Base-by-base conservation (phyloP, 2,113 vertebrate species). In the Lepus americanus region DNA sequence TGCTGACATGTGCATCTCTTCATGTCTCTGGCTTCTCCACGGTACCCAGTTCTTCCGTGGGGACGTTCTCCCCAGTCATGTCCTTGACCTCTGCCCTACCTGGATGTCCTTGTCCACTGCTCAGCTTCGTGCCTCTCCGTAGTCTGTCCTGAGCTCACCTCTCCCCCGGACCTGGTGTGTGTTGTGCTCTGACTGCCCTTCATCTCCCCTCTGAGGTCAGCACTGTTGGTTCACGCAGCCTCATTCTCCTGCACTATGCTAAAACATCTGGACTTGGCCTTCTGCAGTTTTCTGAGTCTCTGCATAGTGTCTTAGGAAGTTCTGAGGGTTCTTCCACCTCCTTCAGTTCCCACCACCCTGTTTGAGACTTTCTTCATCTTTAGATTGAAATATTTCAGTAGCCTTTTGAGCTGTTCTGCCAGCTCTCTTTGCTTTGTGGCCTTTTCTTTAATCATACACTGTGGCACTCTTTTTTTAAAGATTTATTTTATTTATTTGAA, bases 111-210 rank as follows among this genome's bases (percentile, higher is more conserved):
- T 39, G 19, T 33, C 39, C n/a, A 3, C 5, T 4, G 20, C 33
- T 87, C 7, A 1, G 1, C 13, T 22, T 59, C 55, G 36, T 36
- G 14, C 14, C 55, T 25, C 67, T 33, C 31, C 14, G 6, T 12
- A 51, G 5, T 13, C 53, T 1, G 0, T 39, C 44, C 20, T 55
- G 17, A n/a, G 51, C 70, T 23, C 23, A 16, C 44, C 36, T 53
- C 55, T 20, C 44, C 22, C 4, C 7, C 33, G 61, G 3, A 13
- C 49, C 53, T 82, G 14, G 0, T 0, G 55, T 16, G 13, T 59
- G 55, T 59, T 73, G 14, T 70, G 23, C 90, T 83, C 0, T 80
- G 29, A 76, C 69, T 87, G 12, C 27, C 39, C 59, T 70, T 31
- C 16, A 3, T 53, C 39, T 74, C 23, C 87, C 22, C 73, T 44